Conservation (phyloP, 1,140 invertebrate species). For the Formica exsecta region DNA sequence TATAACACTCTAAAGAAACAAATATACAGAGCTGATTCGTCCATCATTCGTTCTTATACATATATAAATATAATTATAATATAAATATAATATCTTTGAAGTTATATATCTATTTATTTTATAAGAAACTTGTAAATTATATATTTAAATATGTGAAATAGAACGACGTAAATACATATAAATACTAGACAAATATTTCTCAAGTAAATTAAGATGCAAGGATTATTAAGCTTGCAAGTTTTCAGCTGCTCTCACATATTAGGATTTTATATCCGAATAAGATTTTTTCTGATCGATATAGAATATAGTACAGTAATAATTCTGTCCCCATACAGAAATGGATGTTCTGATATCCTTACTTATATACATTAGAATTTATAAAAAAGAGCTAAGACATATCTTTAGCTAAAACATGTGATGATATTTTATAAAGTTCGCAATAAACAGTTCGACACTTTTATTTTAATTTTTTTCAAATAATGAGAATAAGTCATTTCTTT, state of each 20-base stretch:
- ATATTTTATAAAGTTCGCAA: too few species aligned
- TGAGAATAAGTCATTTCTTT: too few species aligned
- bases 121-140: not conserved
- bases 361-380: too few species aligned
- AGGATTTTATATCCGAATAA: slow-evolving; percentile 67
- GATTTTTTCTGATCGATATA: not conserved
- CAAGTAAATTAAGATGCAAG: slow-evolving; percentile 11
- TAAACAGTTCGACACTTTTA: too few species aligned
- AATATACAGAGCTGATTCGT: not conserved
- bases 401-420: too few species aligned
- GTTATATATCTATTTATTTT: not conserved
- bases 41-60: not conserved
- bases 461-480: too few species aligned
- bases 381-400: too few species aligned
- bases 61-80: slow-evolving; percentile 3
- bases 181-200: not conserved
- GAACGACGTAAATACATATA: not conserved
- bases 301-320: not conserved
- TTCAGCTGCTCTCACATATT: slow-evolving; percentile 73
- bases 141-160: not conserved
- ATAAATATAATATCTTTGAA: not conserved
- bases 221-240: slow-evolving; percentile 32
- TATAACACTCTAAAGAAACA: not conserved
- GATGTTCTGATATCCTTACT: not conserved
- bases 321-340: not conserved